phyloP scores from a whole-genome alignment of 37 sponge, comb jelly and placozoan species.

The Ianthella basta region DNA sequence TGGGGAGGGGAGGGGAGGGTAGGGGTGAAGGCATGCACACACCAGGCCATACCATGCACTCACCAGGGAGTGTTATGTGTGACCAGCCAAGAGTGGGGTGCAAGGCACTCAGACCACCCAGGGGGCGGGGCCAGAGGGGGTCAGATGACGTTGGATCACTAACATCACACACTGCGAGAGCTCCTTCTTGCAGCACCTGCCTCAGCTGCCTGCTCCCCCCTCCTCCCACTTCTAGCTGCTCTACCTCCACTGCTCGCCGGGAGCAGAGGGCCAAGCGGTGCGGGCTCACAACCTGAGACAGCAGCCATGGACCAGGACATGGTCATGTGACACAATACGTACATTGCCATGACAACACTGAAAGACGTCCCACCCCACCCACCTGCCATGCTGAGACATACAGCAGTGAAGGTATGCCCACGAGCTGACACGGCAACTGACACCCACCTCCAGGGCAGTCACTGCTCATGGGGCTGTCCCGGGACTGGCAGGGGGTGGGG shows the following conservation, averaged over 20 bases:
- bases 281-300: too few species aligned
- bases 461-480: too few species aligned
- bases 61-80: slow-evolving; percentile 85
- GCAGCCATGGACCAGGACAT: too few species aligned
- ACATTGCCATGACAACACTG: too few species aligned
- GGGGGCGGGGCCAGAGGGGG: neutral
- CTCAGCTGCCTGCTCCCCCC: neutral
- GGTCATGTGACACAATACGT: too few species aligned
- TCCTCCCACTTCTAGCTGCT: neutral
- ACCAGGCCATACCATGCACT: neutral
- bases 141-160: neutral
- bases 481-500: too few species aligned
- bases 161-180: neutral
- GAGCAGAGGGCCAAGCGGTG: neutral
- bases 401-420: too few species aligned
- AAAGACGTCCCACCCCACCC: too few species aligned
- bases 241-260: neutral
- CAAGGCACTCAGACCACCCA: slow-evolving; percentile 60
- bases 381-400: too few species aligned
- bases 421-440: too few species aligned
- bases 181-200: neutral
- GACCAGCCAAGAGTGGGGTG: slow-evolving; percentile 87
- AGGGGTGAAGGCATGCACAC: neutral
- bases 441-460: too few species aligned
- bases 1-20: slow-evolving; percentile 10